phyloP scores from a whole-genome alignment of 2,113 vertebrate species.

The Bagarius yarrelli region DNA sequence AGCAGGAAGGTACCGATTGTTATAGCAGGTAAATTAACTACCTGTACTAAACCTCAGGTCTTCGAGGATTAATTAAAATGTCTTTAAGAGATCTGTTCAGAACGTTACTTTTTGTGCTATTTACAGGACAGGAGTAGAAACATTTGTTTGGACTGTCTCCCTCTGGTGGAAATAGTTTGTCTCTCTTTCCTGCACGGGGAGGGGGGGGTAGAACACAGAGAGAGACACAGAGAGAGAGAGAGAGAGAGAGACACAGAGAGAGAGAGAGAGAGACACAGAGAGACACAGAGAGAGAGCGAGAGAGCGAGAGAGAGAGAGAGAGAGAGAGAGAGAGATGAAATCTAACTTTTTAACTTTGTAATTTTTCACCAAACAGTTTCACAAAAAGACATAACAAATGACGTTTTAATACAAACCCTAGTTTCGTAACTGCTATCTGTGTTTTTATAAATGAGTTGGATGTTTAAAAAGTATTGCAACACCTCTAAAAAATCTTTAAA shows the following conservation, averaged over 20 bases:
- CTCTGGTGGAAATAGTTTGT: constrained; percentile 26
- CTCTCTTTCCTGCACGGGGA: neutral
- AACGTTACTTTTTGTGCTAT: neutral
- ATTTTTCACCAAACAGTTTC: neutral
- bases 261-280: too few relatives aligned
- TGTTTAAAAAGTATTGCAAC: neutral
- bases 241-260: too few relatives aligned
- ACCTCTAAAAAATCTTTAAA: neutral
- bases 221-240: neutral
- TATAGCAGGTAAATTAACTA: neutral
- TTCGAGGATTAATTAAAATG: neutral
- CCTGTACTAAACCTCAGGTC: neutral
- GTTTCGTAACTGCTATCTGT: neutral
- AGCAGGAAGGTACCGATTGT: too few relatives aligned
- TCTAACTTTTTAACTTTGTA: neutral
- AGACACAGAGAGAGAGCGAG: neutral
- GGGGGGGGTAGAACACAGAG: too few relatives aligned
- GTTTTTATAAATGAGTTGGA: neutral
- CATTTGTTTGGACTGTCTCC: constrained; percentile 22
- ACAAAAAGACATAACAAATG: too few relatives aligned
- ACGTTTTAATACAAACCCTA: neutral
- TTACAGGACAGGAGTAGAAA: neutral
- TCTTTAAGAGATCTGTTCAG: neutral
- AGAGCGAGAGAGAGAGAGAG: too few relatives aligned
- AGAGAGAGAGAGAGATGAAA: too few relatives aligned